Evolutionary conservation across 2,888 invertebrate species (phyloP), one percentile per base, ranked within the genome.

Genomic region (Apotomis betuletana): DNA sequence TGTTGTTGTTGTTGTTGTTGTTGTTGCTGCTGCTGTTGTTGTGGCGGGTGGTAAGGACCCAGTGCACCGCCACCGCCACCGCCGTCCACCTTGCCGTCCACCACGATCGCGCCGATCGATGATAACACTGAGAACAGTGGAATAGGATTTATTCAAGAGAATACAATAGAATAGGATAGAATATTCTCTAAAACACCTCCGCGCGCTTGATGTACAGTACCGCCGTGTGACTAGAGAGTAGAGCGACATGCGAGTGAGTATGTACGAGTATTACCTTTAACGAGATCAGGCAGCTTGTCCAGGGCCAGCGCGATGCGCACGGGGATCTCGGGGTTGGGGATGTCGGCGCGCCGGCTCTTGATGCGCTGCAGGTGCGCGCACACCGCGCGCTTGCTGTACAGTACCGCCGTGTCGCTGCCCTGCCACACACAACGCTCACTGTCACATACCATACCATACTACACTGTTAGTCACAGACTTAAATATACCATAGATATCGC

Each of bases 281-380:
- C 94, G 70, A 97, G 93, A 84, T 97, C 97, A 64, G 96, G 95
- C 80, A 97, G 95, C 92, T 97, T 97, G 87, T 97, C 97, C 76
- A 97, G 91, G 79, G 96, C 95, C 73, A 97, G 94, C 86, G 96
- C 95, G 87, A 97, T 97, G 82, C 97, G 94, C 77, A 97, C 97
- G 51, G 97, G 97, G 79, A 97, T 97, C 91, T 97, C 97, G 15
- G 97, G 97, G 94, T 97, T 97, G 77, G 97, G 97, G 85, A 97
- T 97, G 91, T 97, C 97, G 3, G 97, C 97, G 80, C 97, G 94
- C 75, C 96, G 95, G 81, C 96, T 95, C 90, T 97, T 97, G 81
- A 97, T 96, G 84, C 97, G 94, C 88, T 96, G 96, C 80, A 97
- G 93, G 90, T 97, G 97, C 77, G 94, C 94, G 62, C 95, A 95